Evolutionary conservation across 2,888 invertebrate genomes (phyloP).

Genomic region (Chloroclysta siterata): DNA sequence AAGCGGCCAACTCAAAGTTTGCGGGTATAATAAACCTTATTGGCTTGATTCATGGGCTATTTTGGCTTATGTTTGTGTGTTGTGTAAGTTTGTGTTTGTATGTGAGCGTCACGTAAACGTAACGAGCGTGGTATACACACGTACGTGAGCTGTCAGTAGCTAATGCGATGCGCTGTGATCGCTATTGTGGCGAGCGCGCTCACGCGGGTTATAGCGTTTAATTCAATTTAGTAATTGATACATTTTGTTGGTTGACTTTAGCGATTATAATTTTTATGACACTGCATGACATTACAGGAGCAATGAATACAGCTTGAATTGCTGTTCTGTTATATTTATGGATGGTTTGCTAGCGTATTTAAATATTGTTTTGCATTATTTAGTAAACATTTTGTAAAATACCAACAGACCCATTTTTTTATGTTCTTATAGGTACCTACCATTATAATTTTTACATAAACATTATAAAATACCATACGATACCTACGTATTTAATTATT

Average conservation of each 20-base stretch:
- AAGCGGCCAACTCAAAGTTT: slow-evolving; percentile 60
- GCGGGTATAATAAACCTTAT: slow-evolving; percentile 54
- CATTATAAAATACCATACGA: too few relatives aligned
- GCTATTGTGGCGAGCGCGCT: slow-evolving; percentile 77
- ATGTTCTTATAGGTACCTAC: too few relatives aligned
- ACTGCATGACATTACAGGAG: slow-evolving; percentile 22
- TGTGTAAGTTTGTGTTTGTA: slow-evolving; percentile 63
- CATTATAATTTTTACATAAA: too few relatives aligned
- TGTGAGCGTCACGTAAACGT: slow-evolving; percentile 81
- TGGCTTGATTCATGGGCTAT: slow-evolving; percentile 52
- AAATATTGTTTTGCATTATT: too few relatives aligned
- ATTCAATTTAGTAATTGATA: slow-evolving; percentile 85
- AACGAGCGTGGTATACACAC: slow-evolving; percentile 80
- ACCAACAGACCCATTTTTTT: too few relatives aligned
- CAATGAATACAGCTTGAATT: slow-evolving; percentile 14
- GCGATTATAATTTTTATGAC: slow-evolving; percentile 32
- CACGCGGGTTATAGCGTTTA: slow-evolving; percentile 81
- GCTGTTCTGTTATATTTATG: background rate
- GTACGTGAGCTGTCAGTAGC: slow-evolving; percentile 81
- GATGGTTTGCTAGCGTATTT: too few relatives aligned
- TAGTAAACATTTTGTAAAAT: too few relatives aligned
- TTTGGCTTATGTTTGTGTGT: slow-evolving; percentile 53
- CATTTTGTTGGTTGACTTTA: slow-evolving; percentile 73
- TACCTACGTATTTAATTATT: background rate
- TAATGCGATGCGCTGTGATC: slow-evolving; percentile 82